Evolutionary conservation across 2,888 invertebrate species (phyloP), one percentile per base, ranked within the genome.

Genomic region (Hirudinaria manillensis): DNA sequence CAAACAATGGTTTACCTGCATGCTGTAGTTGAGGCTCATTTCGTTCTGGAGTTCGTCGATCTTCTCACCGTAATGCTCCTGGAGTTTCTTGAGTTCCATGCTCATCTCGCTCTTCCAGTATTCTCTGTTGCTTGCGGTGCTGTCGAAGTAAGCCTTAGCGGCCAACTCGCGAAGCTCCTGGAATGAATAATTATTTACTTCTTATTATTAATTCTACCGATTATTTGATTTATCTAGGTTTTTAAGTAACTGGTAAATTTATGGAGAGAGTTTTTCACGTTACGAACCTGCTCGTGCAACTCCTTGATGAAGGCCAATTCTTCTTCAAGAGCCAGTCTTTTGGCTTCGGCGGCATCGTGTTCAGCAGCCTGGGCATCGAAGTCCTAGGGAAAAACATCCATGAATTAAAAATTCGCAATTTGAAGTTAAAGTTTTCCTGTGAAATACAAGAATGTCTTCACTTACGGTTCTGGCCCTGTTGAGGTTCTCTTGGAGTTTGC

Each of bases 61-160:
- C 45, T 68, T 74, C 16, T 3, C 38, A 3, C 61, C 73, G 51
- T 76, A 76, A n/a, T 74, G 56, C 29, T 72, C 53, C 71, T 88
- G 86, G 78, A 88, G 87, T 79, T 87, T 87, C 68, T 86, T 82
- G 78, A 88, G 86, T 70, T 87, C 87, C 76, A 83, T 82, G 4
- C 86, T 83, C 76, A 88, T 81, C 79, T 88, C 87, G 80, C 85
- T 87, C 83, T 87, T 87, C 87, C 88, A 88, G 85, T 85, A 87
- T 79, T 87, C 87, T 51, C 87, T 83, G 83, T 88, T 87, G 80
- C 88, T 87, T 70, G 84, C 83, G 2, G 87, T 87, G 2, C 87
- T 87, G 80, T 88, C 87, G 55, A 87, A 83, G 81, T 86, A 85
- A 21, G 86, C 86, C 76, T 86, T 81, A 27, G 86, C 86, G 56